phyloP scores from a whole-genome alignment of 1,140 invertebrate genomes.

The Teleogryllus occipitalis region DNA sequence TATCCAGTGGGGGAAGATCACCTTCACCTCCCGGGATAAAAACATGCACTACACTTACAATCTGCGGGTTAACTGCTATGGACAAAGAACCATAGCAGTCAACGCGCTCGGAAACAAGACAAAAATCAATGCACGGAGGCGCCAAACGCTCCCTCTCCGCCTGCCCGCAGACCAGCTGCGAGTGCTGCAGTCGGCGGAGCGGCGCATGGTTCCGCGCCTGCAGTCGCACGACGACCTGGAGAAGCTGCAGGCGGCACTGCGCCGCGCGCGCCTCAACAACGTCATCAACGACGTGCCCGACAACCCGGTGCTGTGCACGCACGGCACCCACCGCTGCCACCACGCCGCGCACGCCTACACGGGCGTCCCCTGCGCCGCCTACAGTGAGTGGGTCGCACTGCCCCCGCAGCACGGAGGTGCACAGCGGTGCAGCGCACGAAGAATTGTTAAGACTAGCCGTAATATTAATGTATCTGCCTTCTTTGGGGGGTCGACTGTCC shows the following conservation, averaged over 20 bases:
- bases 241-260: slow-evolving; percentile 46
- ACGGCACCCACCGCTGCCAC: slow-evolving; percentile 75
- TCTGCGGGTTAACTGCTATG: no score
- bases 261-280: slow-evolving; percentile 30
- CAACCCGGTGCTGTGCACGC: slow-evolving; percentile 63
- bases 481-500: no score
- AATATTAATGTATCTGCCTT: no score
- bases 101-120: neutral
- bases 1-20: no score
- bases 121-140: neutral
- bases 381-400: slow-evolving; percentile 51
- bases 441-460: no score
- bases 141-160: neutral
- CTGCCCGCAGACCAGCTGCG: slow-evolving; percentile 54
- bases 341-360: slow-evolving; percentile 86
- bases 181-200: slow-evolving; percentile 56
- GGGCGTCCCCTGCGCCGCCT: slow-evolving; percentile 73
- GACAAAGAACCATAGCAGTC: neutral
- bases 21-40: no score
- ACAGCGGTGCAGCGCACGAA: no score
- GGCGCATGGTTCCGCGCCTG: slow-evolving; percentile 38
- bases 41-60: no score
- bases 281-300: slow-evolving; percentile 34
- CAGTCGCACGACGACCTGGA: slow-evolving; percentile 49
- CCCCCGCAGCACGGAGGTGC: no score